Percentiles rank a stretch among this genome's conserved stretches.
phyloP scores from a whole-genome alignment of 2,797 vertebrate species.

The Selene dorsalis region DNA sequence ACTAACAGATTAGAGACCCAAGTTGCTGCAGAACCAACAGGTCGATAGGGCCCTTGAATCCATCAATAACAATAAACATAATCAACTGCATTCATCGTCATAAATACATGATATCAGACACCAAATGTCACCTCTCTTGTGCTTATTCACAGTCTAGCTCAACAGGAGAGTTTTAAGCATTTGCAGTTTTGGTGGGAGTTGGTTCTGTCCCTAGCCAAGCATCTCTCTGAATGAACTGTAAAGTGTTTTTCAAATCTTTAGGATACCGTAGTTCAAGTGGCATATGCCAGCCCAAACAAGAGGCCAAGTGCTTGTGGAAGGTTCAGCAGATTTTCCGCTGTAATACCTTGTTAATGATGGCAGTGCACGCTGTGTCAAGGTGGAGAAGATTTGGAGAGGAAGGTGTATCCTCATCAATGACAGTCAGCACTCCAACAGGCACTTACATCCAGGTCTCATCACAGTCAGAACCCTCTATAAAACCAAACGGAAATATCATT shows the following conservation, averaged over 20 bases:
- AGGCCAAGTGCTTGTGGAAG: conserved; percentile 6
- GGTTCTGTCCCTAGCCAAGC: conserved; percentile 23
- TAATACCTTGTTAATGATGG: conserved; percentile 40
- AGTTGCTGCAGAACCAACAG: no score
- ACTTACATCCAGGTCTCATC: conserved; percentile 25
- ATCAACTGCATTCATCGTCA: background rate
- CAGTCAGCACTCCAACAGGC: conserved; percentile 25
- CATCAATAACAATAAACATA: background rate
- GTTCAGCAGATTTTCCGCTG: background rate
- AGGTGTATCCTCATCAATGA: conserved; percentile 16
- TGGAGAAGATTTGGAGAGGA: conserved; percentile 16
- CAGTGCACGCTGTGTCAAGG: conserved; percentile 29
- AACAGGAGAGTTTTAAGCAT: background rate
- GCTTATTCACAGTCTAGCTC: background rate
- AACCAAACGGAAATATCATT: conserved; percentile 39
- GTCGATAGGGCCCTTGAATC: no score
- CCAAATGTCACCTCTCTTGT: background rate
- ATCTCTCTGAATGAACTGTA: conserved; percentile 7
- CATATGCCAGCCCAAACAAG: background rate
- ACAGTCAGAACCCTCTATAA: conserved; percentile 23
- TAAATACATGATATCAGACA: conserved; percentile 2
- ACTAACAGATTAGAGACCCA: no score
- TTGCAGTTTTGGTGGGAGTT: conserved; percentile 23
- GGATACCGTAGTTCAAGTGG: conserved; percentile 3
- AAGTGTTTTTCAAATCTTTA: conserved; percentile 28